Evolutionary conservation across 2,797 vertebrate genomes (phyloP).

Genomic region (Tenualosa ilisha): DNA sequence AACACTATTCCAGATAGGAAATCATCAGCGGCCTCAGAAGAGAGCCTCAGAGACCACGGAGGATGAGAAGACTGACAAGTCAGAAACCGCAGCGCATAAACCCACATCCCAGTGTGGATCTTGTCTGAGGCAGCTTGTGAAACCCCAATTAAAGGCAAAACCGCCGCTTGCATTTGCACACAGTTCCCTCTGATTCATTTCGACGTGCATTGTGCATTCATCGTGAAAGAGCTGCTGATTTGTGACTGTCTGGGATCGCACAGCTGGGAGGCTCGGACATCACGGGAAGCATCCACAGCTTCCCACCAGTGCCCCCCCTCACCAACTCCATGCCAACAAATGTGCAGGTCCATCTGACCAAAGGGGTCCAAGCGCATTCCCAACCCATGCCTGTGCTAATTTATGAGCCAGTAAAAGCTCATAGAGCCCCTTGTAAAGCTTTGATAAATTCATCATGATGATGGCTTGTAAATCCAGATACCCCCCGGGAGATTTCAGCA

Average conservation of each 20-base stretch:
- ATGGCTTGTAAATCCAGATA: constrained; percentile 54
- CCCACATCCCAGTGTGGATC: constrained; percentile 12
- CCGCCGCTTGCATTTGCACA: neutral
- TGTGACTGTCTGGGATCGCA: neutral
- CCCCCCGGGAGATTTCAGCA: constrained; percentile 53
- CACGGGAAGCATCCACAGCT: neutral
- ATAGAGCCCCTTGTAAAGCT: constrained; percentile 52
- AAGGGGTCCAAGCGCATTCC: constrained; percentile 41
- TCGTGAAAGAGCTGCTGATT: constrained; percentile 16
- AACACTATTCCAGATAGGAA: constrained; percentile 20
- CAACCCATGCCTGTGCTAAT: constrained; percentile 51
- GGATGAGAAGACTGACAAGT: constrained; percentile 21
- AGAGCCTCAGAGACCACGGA: constrained; percentile 21
- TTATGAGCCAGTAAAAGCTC: constrained; percentile 55
- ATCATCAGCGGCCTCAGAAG: constrained; percentile 1
- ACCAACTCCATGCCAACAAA: neutral
- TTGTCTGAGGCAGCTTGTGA: constrained; percentile 17
- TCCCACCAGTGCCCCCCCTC: neutral
- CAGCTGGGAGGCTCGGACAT: neutral
- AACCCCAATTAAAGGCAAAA: neutral
- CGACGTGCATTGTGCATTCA: neutral
- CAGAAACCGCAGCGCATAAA: constrained; percentile 21
- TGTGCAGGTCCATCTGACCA: constrained; percentile 44
- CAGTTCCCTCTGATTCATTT: neutral
- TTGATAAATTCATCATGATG: constrained; percentile 59